phyloP scores from a whole-genome alignment of 2,888 invertebrate species.

The Tetheella fluctuosa region DNA sequence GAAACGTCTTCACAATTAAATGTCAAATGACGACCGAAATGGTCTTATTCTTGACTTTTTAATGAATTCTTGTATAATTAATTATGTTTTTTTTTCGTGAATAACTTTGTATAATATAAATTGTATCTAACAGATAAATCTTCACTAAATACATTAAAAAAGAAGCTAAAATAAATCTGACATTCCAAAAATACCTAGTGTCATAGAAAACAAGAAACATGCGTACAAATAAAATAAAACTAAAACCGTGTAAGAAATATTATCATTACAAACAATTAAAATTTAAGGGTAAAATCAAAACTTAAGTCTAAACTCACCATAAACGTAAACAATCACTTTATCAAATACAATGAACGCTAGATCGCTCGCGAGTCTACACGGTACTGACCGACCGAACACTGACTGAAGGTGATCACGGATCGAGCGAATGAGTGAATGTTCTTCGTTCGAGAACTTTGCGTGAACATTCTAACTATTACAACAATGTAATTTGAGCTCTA shows the following conservation, averaged over 20 bases:
- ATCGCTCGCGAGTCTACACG: slow-evolving; percentile 34
- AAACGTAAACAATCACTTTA: slow-evolving; percentile 38
- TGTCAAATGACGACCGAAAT: neutral
- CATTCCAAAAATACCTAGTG: neutral
- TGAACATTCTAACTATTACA: neutral
- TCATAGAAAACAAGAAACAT: neutral
- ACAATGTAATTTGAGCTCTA: slow-evolving; percentile 1
- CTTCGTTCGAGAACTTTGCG: slow-evolving; percentile 27
- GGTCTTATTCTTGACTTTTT: neutral
- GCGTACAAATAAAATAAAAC: neutral
- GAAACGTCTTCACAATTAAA: slow-evolving; percentile 2
- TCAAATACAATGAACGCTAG: slow-evolving; percentile 32
- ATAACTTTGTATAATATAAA: neutral
- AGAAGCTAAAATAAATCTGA: neutral
- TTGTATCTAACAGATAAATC: neutral
- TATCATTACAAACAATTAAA: no score
- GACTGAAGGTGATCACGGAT: slow-evolving; percentile 11
- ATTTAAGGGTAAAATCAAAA: neutral
- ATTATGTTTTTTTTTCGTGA: neutral
- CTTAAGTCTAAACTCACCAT: slow-evolving; percentile 17
- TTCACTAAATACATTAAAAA: neutral
- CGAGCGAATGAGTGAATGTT: slow-evolving; percentile 26
- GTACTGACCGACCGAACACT: slow-evolving; percentile 33
- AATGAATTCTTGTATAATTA: neutral
- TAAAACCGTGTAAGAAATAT: no score